A percentile compares a stretch with the other conserved stretches of the same genome.
Conservation (phyloP, 2,888 invertebrate genomes). For the Apamea sordens region DNA sequence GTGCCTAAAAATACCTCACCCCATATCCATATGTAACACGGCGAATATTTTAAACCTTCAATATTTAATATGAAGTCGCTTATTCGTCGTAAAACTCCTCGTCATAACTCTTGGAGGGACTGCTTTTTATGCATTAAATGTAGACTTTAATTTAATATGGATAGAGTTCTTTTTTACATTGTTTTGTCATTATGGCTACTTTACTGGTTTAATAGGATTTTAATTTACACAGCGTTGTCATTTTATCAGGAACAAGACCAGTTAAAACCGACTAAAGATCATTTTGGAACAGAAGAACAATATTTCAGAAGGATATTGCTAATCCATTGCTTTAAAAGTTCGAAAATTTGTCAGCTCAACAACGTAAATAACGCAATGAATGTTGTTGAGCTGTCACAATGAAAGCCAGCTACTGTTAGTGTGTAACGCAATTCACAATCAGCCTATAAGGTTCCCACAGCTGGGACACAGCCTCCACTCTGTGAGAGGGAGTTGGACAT, state of each 20-base stretch:
- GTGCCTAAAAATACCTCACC: conserved; percentile 41
- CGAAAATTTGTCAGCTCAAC: too few species aligned
- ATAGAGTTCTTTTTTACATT: conserved; percentile 13
- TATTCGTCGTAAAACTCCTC: conserved; percentile 47
- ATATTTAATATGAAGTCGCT: conserved; percentile 49
- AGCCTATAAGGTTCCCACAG: too few species aligned
- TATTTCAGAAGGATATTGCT: neutral
- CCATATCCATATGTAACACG: conserved; percentile 29
- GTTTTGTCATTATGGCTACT: neutral
- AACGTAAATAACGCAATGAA: too few species aligned
- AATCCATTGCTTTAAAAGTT: too few species aligned
- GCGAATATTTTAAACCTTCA: conserved; percentile 55
- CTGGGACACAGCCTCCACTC: too few species aligned
- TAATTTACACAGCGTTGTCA: neutral
- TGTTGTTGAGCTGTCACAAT: too few species aligned
- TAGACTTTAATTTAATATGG: conserved; percentile 21
- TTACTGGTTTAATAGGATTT: neutral
- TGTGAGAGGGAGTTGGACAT: too few species aligned
- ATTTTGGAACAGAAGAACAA: neutral
- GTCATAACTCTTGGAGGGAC: conserved; percentile 27
- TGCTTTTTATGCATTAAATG: conserved; percentile 32
- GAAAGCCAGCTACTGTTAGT: too few species aligned
- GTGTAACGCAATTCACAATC: too few species aligned
- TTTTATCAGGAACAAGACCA: neutral
- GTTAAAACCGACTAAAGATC: neutral